Percentiles rank a stretch among this genome's conserved stretches.
phyloP scores from a whole-genome alignment of 2,888 invertebrate species.

The Laspeyria flexula region DNA sequence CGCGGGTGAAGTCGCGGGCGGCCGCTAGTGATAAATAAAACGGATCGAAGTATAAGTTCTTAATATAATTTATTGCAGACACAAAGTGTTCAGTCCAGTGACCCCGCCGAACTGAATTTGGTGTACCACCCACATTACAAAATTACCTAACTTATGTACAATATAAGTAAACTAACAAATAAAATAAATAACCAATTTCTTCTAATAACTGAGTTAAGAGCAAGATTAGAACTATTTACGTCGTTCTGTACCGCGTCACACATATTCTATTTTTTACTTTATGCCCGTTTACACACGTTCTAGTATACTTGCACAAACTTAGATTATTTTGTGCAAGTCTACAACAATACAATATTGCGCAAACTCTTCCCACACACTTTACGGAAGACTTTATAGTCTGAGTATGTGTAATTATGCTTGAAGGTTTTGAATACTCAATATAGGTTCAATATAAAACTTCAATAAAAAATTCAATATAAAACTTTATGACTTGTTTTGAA shows the following conservation, averaged over 20 bases:
- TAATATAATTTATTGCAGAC: conserved; percentile 84
- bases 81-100: conserved; percentile 78
- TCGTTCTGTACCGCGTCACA: conserved; percentile 15
- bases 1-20: too few species aligned
- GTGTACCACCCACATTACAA: conserved; percentile 73
- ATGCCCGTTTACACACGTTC: too few species aligned
- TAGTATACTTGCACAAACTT: too few species aligned
- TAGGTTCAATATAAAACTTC: too few species aligned
- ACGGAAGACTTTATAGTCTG: too few species aligned
- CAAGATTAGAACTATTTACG: conserved; percentile 51
- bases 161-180: conserved; percentile 63
- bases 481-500: too few species aligned
- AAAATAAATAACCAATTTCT: conserved; percentile 82
- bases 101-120: conserved; percentile 77
- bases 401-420: too few species aligned
- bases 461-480: too few species aligned
- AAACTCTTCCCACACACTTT: too few species aligned
- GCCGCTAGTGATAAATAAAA: conserved; percentile 29
- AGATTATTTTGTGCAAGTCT: too few species aligned
- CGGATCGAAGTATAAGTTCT: conserved; percentile 55
- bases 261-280: background rate
- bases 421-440: too few species aligned
- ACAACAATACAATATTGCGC: too few species aligned
- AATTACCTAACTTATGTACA: conserved; percentile 77
- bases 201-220: conserved; percentile 70